phyloP scores from a whole-genome alignment of 1,140 invertebrate species.

The Drosophila trapezifrons region DNA sequence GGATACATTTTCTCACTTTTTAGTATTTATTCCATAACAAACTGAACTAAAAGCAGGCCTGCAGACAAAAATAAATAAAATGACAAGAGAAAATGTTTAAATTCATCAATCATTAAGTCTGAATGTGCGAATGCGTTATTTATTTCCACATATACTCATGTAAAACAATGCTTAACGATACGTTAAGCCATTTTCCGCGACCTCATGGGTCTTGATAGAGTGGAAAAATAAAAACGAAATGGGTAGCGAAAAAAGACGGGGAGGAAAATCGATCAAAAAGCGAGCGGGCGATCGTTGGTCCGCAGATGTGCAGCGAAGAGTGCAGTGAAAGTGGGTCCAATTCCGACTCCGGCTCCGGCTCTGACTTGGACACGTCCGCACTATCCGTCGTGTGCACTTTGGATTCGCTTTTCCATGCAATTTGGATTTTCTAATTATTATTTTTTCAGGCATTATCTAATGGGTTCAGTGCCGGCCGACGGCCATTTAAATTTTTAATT shows the following conservation, averaged over 20 bases:
- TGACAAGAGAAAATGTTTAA: background rate
- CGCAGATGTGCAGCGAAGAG: conserved; percentile 68
- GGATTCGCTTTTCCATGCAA: conserved; percentile 56
- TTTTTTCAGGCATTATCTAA: conserved; percentile 61
- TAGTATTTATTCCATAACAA: background rate
- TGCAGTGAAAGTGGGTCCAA: conserved; percentile 73
- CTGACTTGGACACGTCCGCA: conserved; percentile 40
- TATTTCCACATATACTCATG: conserved; percentile 7
- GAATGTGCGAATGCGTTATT: conserved; percentile 10
- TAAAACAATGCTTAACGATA: conserved; percentile 7
- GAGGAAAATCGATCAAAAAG: conserved; percentile 51
- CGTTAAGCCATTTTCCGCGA: conserved; percentile 30
- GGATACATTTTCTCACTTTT: background rate
- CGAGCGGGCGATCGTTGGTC: conserved; percentile 48
- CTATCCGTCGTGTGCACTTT: conserved; percentile 38
- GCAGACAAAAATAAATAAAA: background rate
- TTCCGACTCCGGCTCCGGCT: conserved; percentile 8
- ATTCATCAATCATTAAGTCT: conserved; percentile 21
- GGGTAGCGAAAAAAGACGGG: conserved; percentile 1
- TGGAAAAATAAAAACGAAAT: conserved; percentile 15
- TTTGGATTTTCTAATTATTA: conserved; percentile 67
- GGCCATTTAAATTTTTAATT: conserved; percentile 65
- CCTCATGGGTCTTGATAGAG: conserved; percentile 24
- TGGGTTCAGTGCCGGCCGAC: conserved; percentile 48
- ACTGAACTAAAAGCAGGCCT: background rate